These are phyloP conservation scores for Pachydiplax longipennis DNA, from an alignment of 2,888 invertebrate genomes.

Conservation along the genomic window DNA sequence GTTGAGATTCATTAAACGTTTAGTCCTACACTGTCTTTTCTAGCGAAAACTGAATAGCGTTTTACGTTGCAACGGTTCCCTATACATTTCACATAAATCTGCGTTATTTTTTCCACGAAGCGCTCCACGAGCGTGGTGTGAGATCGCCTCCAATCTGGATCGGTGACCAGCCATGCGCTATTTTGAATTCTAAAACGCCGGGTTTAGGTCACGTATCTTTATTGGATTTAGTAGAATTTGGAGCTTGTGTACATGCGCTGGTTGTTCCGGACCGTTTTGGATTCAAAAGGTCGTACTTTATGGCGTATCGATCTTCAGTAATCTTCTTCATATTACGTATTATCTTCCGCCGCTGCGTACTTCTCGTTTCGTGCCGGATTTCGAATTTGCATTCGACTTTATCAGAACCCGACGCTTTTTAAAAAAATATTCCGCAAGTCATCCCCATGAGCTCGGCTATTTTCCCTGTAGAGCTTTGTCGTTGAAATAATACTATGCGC, in stretches of 20 bases:
- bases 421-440: too few relatives aligned
- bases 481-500: too few relatives aligned
- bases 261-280: not conserved
- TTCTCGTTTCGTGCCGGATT: not conserved
- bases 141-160: slow-evolving; percentile 31
- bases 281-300: not conserved
- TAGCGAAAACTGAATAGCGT: not conserved
- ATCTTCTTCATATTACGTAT: not conserved
- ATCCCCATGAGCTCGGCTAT: too few relatives aligned
- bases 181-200: slow-evolving; percentile 15
- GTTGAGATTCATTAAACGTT: not conserved
- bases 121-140: not conserved
- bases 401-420: not conserved
- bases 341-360: not conserved
- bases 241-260: not conserved
- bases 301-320: not conserved
- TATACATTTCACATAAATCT: slow-evolving; percentile 15
- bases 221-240: slow-evolving; percentile 37
- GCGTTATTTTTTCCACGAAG: not conserved
- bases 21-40: not conserved
- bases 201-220: slow-evolving; percentile 20
- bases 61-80: slow-evolving; percentile 2
- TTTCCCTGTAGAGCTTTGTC: too few relatives aligned
- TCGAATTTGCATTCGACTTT: not conserved
- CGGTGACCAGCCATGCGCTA: slow-evolving; percentile 17